Base-by-base conservation (phyloP, 2,888 invertebrate species). In the Trimorus sp. region DNA sequence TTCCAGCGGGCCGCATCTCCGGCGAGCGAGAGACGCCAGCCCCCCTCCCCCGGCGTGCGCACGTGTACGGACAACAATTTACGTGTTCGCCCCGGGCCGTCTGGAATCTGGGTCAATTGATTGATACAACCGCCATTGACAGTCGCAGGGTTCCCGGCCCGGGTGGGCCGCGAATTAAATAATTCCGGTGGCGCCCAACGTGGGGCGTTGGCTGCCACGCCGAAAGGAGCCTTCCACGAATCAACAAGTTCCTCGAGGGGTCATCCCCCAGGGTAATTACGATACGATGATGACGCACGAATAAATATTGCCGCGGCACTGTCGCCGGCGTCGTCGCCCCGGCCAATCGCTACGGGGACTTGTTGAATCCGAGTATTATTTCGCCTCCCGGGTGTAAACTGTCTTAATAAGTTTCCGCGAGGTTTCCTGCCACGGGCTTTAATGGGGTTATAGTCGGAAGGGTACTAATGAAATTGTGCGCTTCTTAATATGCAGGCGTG, bases 401-500 rank as follows among this genome's bases (percentile, higher is more conserved):
- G 68, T 79, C 79, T 79, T 79, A 74, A 79, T 74, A 74, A 79
- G 68, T 74, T 74, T 79, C 74, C 45, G 69, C 68, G 42, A 73
- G 73, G 68, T 54, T 79, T 79, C 68, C 73, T 56, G 62, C 48
- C 40, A 56, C 54, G 48, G 51, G 68, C 12, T 73, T 54, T 73
- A 79, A 73, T 74, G 56, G 69, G 74, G 63, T 79, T 74, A 79
- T 62, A 58, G 79, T 69, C 54, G 69, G 69, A 58, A 79, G 68
- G 74, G 58, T 51, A 26, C 37, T 79, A 79, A 79, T 79, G 63
- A 74, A 74, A 79, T 79, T 74, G 69, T 26, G 37, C 48, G 38
- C 62, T 74, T 71, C 68, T 73, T 73, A 73, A 79, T 74, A 69
- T 54, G 66, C 11, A 79, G 73, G 63, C 59, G 71, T 66, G 45